These are phyloP conservation scores for Porites australiensis DNA, from an alignment of 64 coral and sea anemone genomes.

Conservation along the genomic window DNA sequence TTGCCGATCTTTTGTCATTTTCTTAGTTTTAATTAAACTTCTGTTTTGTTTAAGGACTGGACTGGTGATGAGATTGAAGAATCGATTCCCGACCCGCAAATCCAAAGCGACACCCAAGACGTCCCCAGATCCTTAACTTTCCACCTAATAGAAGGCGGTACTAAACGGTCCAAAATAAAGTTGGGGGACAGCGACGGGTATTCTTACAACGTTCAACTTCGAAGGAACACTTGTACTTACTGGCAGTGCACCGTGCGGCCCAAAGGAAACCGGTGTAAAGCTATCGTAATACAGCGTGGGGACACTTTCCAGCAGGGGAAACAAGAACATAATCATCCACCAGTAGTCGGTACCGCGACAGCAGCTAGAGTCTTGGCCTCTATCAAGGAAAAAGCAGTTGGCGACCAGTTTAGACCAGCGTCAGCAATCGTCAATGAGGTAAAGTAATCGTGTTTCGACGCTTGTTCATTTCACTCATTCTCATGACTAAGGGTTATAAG, in stretches of 20 bases:
- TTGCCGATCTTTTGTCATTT: too few relatives aligned
- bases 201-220: background rate
- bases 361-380: background rate
- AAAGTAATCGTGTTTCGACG: background rate
- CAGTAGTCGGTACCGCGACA: background rate
- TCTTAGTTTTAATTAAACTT: too few relatives aligned
- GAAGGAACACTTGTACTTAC: background rate
- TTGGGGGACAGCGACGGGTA: background rate
- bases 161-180: background rate
- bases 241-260: background rate
- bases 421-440: conserved; percentile 10
- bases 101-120: too few relatives aligned
- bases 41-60: too few relatives aligned
- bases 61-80: too few relatives aligned
- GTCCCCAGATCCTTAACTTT: too few relatives aligned
- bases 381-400: background rate
- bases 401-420: background rate
- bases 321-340: background rate
- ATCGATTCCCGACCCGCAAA: too few relatives aligned
- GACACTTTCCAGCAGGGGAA: background rate
- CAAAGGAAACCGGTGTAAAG: background rate
- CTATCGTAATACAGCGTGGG: background rate
- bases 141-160: too few relatives aligned
- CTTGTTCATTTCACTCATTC: too few relatives aligned
- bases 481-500: too few relatives aligned